These are phyloP conservation scores for Heterochromis multidens DNA, from an alignment of 2,113 vertebrate genomes.

Conservation along the genomic window DNA sequence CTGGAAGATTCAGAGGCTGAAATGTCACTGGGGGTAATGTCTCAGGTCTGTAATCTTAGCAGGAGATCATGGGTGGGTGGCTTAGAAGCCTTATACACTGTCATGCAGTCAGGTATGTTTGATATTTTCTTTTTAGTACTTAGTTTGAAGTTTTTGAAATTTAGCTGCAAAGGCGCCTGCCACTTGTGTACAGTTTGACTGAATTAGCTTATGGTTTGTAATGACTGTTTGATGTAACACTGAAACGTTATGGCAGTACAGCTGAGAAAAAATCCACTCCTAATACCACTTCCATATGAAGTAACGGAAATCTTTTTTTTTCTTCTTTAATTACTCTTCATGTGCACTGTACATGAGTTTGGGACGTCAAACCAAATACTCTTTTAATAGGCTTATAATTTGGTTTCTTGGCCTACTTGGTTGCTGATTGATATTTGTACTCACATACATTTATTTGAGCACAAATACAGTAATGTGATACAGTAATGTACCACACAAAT, in stretches of 20 bases:
- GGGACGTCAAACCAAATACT: background rate
- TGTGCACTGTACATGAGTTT: background rate
- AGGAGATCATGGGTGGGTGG: background rate
- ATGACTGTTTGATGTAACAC: rapidly evolving
- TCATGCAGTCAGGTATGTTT: background rate
- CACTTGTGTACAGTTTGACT: background rate
- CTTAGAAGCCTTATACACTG: background rate
- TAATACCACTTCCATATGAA: background rate
- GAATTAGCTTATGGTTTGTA: background rate
- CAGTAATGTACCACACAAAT: background rate
- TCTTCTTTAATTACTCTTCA: background rate
- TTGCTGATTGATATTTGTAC: background rate
- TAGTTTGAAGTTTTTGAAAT: background rate
- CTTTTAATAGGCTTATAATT: background rate
- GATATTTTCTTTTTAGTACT: background rate
- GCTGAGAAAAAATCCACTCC: background rate
- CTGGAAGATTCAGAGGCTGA: slow-evolving; percentile 7
- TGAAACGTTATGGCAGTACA: background rate
- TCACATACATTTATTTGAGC: background rate
- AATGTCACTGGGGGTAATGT: background rate
- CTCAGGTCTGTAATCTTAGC: background rate
- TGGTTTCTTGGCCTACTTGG: background rate
- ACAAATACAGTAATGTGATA: too few relatives aligned
- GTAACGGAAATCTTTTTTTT: background rate
- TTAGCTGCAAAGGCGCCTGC: background rate